These are phyloP conservation scores for Trididemnum nubilum DNA, from an alignment of 23 tunicate genomes.

Conservation along the genomic window DNA sequence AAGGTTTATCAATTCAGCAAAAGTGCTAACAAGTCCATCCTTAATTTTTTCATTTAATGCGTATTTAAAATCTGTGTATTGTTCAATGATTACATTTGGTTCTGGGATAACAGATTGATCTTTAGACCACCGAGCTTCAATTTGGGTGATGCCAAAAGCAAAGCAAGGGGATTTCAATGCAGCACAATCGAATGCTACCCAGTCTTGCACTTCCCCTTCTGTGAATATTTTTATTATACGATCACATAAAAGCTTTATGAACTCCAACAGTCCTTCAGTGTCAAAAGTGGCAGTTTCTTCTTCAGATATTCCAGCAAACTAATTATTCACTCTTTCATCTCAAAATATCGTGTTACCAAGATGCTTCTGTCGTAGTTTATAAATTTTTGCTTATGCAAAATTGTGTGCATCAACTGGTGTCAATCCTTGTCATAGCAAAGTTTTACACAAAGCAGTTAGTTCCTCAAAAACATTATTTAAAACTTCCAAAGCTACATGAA, in stretches of 20 bases:
- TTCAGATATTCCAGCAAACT: slow-evolving; percentile 8
- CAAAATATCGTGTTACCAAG: slow-evolving; percentile 14
- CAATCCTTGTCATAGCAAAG: slow-evolving; percentile 16
- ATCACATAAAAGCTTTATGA: slow-evolving; percentile 21
- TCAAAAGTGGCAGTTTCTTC: slow-evolving; percentile 26
- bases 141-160: slow-evolving; percentile 24
- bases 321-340: slow-evolving; percentile 17
- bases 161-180: slow-evolving; percentile 21
- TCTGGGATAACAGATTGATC: slow-evolving; percentile 6
- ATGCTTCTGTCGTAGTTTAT: slow-evolving; percentile 19
- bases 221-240: slow-evolving; percentile 12
- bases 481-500: slow-evolving; percentile 25
- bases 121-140: slow-evolving; percentile 17
- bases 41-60: slow-evolving; percentile 7
- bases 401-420: slow-evolving; percentile 21
- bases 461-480: slow-evolving; percentile 15
- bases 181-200: slow-evolving; percentile 24
- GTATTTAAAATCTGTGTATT: slow-evolving; percentile 23
- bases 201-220: slow-evolving; percentile 27
- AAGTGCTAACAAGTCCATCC: slow-evolving; percentile 19
- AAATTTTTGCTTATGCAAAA: slow-evolving; percentile 8
- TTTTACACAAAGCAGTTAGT: slow-evolving; percentile 20
- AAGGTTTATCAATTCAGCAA: slow-evolving; percentile 21
- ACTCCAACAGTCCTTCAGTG: slow-evolving; percentile 21
- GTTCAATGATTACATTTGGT: slow-evolving; percentile 15